phyloP scores from a whole-genome alignment of 2,888 invertebrate species.

The Odontocolon sp. region DNA sequence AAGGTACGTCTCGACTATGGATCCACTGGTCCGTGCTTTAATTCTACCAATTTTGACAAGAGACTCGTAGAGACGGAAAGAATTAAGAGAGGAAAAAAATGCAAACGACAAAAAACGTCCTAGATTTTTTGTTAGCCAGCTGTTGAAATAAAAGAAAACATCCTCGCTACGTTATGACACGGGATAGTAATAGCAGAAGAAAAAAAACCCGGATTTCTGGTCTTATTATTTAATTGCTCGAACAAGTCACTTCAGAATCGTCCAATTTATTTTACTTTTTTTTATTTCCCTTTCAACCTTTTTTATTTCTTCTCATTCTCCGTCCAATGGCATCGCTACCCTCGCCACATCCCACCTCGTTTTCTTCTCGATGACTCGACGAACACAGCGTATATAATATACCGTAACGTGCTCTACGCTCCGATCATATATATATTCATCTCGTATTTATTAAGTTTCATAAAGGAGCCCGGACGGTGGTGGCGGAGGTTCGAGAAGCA shows the following conservation, averaged over 20 bases:
- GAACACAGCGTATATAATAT: conserved; percentile 3
- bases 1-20: neutral
- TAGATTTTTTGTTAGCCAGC: neutral
- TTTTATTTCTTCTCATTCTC: conserved; percentile 12
- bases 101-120: neutral
- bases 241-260: no score
- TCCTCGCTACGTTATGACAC: no score
- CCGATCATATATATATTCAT: conserved; percentile 57
- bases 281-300: neutral
- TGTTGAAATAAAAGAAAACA: no score
- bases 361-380: conserved; percentile 15
- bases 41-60: conserved; percentile 14
- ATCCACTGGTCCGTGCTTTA: neutral
- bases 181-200: no score
- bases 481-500: conserved; percentile 40
- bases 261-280: conserved; percentile 3
- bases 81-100: neutral
- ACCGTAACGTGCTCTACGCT: conserved; percentile 18
- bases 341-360: no score
- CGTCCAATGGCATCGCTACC: no score
- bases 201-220: no score
- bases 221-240: no score
- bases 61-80: conserved; percentile 3
- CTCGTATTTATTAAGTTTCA: conserved; percentile 79
- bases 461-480: conserved; percentile 65